Conservation (phyloP, 1,140 invertebrate genomes). For the Colletes latitarsis region DNA sequence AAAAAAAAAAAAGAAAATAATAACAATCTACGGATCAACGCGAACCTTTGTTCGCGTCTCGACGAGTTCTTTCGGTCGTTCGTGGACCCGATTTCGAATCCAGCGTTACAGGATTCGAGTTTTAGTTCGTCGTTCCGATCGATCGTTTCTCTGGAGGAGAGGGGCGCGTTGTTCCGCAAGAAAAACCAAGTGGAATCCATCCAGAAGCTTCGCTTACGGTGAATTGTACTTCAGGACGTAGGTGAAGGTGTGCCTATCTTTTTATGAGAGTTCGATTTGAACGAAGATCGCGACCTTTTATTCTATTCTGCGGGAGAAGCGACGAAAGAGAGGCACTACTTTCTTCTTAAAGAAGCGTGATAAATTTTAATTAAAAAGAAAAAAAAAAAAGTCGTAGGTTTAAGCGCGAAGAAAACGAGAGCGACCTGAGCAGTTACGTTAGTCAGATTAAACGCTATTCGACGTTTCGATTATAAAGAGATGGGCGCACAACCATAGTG, state of each 20-base stretch:
- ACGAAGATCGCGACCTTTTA: slow-evolving; percentile 5
- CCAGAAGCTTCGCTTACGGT: slow-evolving; percentile 79
- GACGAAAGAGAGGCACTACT: slow-evolving; percentile 18
- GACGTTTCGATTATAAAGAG: slow-evolving; percentile 65
- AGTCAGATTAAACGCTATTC: slow-evolving; percentile 17
- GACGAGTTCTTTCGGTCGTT: neutral
- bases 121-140: neutral
- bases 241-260: slow-evolving; percentile 74
- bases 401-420: slow-evolving; percentile 23
- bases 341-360: slow-evolving; percentile 34
- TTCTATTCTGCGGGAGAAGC: slow-evolving; percentile 19
- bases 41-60: slow-evolving; percentile 42
- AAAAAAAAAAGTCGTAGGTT: slow-evolving; percentile 1
- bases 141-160: neutral
- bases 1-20: slow-evolving; percentile 54
- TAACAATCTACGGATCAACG: slow-evolving; percentile 60
- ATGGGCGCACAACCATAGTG: slow-evolving; percentile 74
- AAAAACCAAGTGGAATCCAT: slow-evolving; percentile 77
- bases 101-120: neutral
- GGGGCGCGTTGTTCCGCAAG: slow-evolving; percentile 42
- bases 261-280: slow-evolving; percentile 54
- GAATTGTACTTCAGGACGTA: slow-evolving; percentile 78
- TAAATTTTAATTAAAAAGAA: slow-evolving; percentile 35
- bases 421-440: slow-evolving; percentile 45
- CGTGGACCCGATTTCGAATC: neutral